These are phyloP conservation scores for Phyllopteryx taeniolatus DNA, from an alignment of 2,113 vertebrate genomes.

Conservation along the genomic window DNA sequence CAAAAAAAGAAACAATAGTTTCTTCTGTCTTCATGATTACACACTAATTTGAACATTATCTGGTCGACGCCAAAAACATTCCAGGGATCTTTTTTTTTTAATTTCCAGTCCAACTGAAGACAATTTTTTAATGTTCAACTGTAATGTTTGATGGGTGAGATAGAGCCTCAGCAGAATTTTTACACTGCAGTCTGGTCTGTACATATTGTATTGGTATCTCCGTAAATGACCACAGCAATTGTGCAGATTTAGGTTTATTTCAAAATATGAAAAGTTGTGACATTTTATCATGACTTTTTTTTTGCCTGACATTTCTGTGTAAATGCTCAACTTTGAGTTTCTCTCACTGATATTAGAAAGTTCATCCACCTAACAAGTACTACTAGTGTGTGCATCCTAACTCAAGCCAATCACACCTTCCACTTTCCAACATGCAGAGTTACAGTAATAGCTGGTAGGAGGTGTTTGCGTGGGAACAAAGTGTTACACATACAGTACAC, in stretches of 20 bases:
- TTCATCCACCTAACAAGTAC: not conserved
- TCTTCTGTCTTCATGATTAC: no score
- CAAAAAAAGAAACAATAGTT: no score
- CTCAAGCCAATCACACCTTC: constrained; percentile 20
- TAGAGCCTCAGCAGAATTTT: no score
- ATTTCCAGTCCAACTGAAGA: no score
- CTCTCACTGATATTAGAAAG: not conserved
- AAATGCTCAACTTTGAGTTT: not conserved
- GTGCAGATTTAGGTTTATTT: not conserved
- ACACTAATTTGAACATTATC: no score
- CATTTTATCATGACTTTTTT: not conserved
- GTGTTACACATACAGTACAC: constrained; percentile 26
- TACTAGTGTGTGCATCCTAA: not conserved
- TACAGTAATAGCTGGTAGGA: constrained; percentile 43
- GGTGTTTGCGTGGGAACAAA: constrained; percentile 25
- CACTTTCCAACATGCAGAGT: constrained; percentile 20
- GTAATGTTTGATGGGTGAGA: no score
- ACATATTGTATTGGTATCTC: no score
- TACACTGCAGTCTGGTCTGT: no score
- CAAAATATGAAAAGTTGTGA: not conserved
- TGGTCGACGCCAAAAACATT: no score
- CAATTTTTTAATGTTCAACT: no score
- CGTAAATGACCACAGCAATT: no score
- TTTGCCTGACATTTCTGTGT: not conserved
- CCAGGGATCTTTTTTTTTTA: no score